A percentile compares a stretch with the other conserved stretches of the same genome.
Conservation (phyloP, 2,888 invertebrate genomes). For the Clanis bilineata region DNA sequence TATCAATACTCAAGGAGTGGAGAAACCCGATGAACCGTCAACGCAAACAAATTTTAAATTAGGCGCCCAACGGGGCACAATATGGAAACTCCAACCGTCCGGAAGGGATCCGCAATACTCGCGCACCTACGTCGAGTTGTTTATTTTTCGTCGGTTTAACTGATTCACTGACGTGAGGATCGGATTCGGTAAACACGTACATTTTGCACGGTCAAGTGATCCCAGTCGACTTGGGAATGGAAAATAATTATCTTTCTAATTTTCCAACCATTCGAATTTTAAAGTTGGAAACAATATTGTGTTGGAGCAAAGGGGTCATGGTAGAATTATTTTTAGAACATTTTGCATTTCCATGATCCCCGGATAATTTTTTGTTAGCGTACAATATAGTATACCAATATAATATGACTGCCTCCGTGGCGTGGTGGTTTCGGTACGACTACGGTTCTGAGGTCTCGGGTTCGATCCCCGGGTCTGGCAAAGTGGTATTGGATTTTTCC, state of each 20-base stretch:
- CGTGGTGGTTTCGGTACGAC: too few species aligned
- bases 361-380: too few species aligned
- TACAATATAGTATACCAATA: too few species aligned
- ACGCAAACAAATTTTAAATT: conserved; percentile 64
- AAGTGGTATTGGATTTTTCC: too few species aligned
- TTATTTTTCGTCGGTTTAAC: conserved; percentile 50
- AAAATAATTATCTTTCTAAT: conserved; percentile 1
- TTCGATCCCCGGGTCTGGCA: too few species aligned
- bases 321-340: not conserved
- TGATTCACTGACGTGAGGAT: conserved; percentile 35
- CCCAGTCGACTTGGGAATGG: conserved; percentile 4
- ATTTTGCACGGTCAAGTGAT: conserved; percentile 32
- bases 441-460: too few species aligned
- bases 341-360: too few species aligned
- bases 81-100: conserved; percentile 55
- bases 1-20: not conserved
- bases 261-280: not conserved
- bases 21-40: conserved; percentile 51
- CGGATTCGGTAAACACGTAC: conserved; percentile 24
- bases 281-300: too few species aligned
- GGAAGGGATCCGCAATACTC: conserved; percentile 54
- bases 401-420: too few species aligned
- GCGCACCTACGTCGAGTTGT: conserved; percentile 46
- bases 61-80: conserved; percentile 47
- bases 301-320: too few species aligned